These are phyloP conservation scores for Jaculus jaculus DNA, from an alignment of 2,113 vertebrate genomes.

Conservation along the genomic window DNA sequence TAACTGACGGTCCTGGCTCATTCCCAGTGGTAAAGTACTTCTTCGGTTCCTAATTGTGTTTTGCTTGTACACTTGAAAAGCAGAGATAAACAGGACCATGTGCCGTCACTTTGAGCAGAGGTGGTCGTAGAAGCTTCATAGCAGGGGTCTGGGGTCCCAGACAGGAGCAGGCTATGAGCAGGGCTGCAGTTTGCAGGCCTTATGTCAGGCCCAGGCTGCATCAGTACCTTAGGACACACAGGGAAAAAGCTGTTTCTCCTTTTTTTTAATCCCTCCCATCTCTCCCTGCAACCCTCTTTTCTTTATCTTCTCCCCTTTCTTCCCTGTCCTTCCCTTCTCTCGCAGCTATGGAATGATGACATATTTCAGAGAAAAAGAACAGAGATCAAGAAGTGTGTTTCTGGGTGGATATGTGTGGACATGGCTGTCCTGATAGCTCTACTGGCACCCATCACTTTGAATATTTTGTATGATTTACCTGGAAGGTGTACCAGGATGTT, in stretches of 20 bases:
- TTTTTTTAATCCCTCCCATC: no score
- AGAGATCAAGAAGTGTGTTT: not conserved
- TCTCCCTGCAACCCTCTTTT: not conserved
- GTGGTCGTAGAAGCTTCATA: not conserved
- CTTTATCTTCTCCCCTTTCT: not conserved
- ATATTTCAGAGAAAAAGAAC: not conserved
- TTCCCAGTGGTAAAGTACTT: not conserved
- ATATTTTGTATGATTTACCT: not conserved
- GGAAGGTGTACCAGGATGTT: not conserved
- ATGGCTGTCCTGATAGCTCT: not conserved
- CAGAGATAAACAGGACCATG: not conserved
- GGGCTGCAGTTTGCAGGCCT: not conserved
- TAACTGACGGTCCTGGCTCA: conserved; percentile 1
- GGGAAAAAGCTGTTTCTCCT: not conserved
- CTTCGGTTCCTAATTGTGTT: not conserved
- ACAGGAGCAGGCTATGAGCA: not conserved
- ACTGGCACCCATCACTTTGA: rapidly evolving
- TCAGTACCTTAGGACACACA: not conserved
- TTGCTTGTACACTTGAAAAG: not conserved
- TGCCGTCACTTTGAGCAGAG: not conserved
- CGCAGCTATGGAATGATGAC: not conserved
- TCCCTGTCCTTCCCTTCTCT: no score
- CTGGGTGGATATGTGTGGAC: not conserved
- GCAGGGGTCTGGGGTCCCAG: not conserved
- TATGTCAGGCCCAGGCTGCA: not conserved